A percentile compares a stretch with the other conserved stretches of the same genome.
These are phyloP conservation scores for Nemapogon koenigi DNA, from an alignment of 2,888 invertebrate species.

Conservation along the genomic window DNA sequence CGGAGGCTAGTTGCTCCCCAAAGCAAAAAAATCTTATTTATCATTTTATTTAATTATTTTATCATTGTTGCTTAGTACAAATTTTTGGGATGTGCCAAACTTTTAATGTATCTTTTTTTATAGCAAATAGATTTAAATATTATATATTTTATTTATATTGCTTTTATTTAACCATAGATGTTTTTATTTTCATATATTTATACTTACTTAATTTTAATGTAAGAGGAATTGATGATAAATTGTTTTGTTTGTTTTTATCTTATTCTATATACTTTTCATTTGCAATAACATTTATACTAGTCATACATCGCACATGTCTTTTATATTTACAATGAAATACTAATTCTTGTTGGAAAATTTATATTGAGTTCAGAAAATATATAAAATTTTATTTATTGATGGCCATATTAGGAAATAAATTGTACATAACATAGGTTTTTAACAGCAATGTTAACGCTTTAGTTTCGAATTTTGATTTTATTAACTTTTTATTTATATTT, in stretches of 20 bases:
- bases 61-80: constrained; percentile 58
- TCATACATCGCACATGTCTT: constrained; percentile 52
- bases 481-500: constrained; percentile 40
- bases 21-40: too few relatives aligned
- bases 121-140: constrained; percentile 38
- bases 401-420: constrained; percentile 54
- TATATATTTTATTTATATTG: constrained; percentile 4
- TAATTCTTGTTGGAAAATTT: neutral
- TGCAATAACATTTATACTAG: constrained; percentile 65
- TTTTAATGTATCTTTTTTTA: constrained; percentile 43
- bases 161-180: constrained; percentile 20
- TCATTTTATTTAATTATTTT: too few relatives aligned
- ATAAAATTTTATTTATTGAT: constrained; percentile 34
- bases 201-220: constrained; percentile 25
- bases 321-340: constrained; percentile 2
- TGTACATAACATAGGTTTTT: constrained; percentile 49
- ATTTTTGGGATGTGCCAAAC: constrained; percentile 57
- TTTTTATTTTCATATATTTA: constrained; percentile 28
- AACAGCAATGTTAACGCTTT: constrained; percentile 37
- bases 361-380: too few relatives aligned
- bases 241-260: constrained; percentile 11
- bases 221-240: constrained; percentile 11
- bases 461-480: constrained; percentile 25
- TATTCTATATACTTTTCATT: constrained; percentile 29
- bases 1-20: too few relatives aligned